A percentile compares a stretch with the other conserved stretches of the same genome.
phyloP scores from a whole-genome alignment of 2,113 vertebrate species.

The Mirounga angustirostris region DNA sequence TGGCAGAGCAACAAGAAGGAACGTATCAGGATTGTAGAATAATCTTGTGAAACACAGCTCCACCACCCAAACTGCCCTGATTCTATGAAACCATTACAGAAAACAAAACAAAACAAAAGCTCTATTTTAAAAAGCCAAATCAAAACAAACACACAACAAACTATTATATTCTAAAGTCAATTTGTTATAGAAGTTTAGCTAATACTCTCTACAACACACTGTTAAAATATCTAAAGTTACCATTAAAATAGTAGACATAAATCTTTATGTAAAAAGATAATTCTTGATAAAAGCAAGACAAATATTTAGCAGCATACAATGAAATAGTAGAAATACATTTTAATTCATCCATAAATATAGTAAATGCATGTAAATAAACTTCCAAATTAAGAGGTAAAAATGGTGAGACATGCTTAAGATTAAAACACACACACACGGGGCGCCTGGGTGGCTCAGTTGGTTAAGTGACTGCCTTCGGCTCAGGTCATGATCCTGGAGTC shows the following conservation, averaged over 20 bases:
- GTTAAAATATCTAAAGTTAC: background rate
- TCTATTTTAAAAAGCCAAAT: background rate
- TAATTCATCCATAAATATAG: background rate
- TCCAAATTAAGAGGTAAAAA: background rate
- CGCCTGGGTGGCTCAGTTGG: too few species aligned
- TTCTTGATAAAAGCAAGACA: background rate
- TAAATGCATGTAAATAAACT: background rate
- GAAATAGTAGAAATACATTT: background rate
- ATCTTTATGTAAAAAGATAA: background rate
- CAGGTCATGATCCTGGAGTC: too few species aligned
- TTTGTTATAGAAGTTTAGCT: background rate
- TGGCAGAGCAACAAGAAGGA: background rate
- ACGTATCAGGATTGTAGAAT: background rate
- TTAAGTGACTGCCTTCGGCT: too few species aligned
- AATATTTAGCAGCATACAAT: background rate
- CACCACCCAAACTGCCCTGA: too few species aligned
- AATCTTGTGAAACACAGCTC: background rate
- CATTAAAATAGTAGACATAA: background rate
- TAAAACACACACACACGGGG: background rate
- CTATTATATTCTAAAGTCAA: background rate
- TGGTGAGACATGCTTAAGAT: background rate
- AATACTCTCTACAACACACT: background rate
- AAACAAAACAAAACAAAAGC: background rate
- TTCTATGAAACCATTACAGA: background rate
- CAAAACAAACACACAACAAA: background rate